These are phyloP conservation scores for Eleutherodactylus coqui DNA, from an alignment of 2,797 vertebrate species.

Conservation along the genomic window DNA sequence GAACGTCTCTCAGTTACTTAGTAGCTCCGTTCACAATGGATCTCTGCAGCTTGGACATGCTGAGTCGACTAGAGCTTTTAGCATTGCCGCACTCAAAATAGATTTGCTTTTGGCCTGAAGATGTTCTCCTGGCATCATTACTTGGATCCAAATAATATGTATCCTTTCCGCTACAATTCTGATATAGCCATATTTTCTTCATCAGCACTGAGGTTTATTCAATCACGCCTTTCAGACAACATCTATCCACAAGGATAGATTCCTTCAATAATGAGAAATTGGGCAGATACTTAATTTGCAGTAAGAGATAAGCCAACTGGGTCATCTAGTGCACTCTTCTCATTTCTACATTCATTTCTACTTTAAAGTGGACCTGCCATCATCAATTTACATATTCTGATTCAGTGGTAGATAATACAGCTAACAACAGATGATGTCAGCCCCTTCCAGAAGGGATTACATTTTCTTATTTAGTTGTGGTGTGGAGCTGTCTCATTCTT, in stretches of 20 bases:
- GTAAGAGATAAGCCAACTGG: constrained; percentile 31
- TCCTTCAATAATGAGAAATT: constrained; percentile 9
- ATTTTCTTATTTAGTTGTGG: constrained; percentile 19
- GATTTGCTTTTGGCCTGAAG: constrained; percentile 21
- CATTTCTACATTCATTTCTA: constrained; percentile 29
- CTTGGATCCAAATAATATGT: constrained; percentile 15
- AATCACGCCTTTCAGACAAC: constrained; percentile 2
- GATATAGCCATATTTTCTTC: constrained; percentile 6
- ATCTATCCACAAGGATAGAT: neutral
- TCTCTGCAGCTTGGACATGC: constrained; percentile 38
- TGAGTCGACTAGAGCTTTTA: constrained; percentile 39
- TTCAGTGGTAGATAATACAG: constrained; percentile 26
- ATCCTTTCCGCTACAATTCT: neutral
- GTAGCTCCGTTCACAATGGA: constrained; percentile 63
- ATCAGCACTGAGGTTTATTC: neutral
- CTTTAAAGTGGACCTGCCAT: constrained; percentile 36
- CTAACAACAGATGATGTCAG: neutral
- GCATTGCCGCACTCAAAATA: constrained; percentile 25
- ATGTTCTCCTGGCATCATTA: constrained; percentile 33
- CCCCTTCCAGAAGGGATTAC: constrained; percentile 24
- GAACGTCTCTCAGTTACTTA: constrained; percentile 92
- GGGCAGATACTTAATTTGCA: constrained; percentile 43
- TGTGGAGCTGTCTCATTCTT: neutral
- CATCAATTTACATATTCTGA: constrained; percentile 45
- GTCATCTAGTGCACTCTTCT: constrained; percentile 6